Evolutionary conservation across 1,140 invertebrate genomes (phyloP).

Genomic region (Halesus radiatus): DNA sequence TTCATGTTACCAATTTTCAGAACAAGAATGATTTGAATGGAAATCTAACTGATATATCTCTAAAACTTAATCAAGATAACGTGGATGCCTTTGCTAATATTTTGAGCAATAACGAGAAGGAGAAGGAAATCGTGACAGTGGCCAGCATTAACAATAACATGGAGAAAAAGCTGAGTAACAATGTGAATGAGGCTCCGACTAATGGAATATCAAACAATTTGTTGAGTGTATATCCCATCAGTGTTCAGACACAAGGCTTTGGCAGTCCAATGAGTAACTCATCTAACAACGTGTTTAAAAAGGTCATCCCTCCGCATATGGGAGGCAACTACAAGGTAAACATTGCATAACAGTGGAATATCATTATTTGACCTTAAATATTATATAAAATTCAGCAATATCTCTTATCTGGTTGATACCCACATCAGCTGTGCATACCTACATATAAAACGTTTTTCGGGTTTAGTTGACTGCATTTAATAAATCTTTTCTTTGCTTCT

Average conservation of each 20-base stretch:
- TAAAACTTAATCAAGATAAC: slow-evolving; percentile 52
- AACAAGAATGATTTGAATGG: slow-evolving; percentile 37
- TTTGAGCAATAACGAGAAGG: slow-evolving; percentile 46
- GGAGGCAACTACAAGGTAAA: slow-evolving; percentile 54
- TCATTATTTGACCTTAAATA: slow-evolving; percentile 5
- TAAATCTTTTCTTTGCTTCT: too few relatives aligned
- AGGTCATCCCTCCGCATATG: slow-evolving; percentile 53
- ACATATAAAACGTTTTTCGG: too few relatives aligned
- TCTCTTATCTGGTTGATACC: too few relatives aligned
- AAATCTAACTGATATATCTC: slow-evolving; percentile 48
- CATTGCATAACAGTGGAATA: background rate
- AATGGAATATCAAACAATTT: slow-evolving; percentile 20
- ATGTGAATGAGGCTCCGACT: background rate
- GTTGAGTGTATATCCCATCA: background rate
- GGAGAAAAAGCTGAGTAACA: slow-evolving; percentile 40
- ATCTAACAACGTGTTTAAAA: slow-evolving; percentile 50
- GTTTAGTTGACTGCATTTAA: too few relatives aligned
- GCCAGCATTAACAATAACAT: slow-evolving; percentile 48
- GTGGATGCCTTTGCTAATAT: slow-evolving; percentile 51
- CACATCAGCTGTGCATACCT: too few relatives aligned
- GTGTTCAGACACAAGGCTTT: background rate
- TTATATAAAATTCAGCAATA: background rate
- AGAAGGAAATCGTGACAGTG: slow-evolving; percentile 42
- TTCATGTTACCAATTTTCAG: slow-evolving; percentile 55
- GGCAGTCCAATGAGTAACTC: slow-evolving; percentile 22